Percentiles rank a stretch among this genome's conserved stretches.
These are phyloP conservation scores for Pseudococcus viburni DNA, from an alignment of 2,888 invertebrate species.

Conservation along the genomic window DNA sequence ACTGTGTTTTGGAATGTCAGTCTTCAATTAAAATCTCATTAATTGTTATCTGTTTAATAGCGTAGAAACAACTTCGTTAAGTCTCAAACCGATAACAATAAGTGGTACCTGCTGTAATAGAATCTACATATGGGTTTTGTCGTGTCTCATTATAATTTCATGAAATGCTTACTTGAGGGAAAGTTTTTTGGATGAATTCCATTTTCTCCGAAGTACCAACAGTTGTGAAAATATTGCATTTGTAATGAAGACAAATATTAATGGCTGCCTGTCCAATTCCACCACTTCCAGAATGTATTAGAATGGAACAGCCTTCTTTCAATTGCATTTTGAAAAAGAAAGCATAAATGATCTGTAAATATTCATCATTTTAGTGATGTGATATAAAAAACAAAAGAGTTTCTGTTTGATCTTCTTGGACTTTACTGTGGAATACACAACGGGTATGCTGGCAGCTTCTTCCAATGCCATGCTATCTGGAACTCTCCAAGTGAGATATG, in stretches of 20 bases:
- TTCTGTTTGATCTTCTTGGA: not conserved
- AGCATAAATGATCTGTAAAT: slow-evolving; percentile 75
- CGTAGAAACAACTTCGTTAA: too few relatives aligned
- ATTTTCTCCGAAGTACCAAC: slow-evolving; percentile 79
- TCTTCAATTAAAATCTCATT: too few relatives aligned
- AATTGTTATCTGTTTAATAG: too few relatives aligned
- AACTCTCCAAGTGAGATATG: slow-evolving; percentile 73
- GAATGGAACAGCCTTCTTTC: slow-evolving; percentile 72
- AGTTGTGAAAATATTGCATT: slow-evolving; percentile 80
- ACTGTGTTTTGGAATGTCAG: too few relatives aligned
- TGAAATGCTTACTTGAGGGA: slow-evolving; percentile 72
- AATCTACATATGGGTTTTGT: too few relatives aligned
- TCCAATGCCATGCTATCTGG: slow-evolving; percentile 77
- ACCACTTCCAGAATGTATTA: slow-evolving; percentile 78
- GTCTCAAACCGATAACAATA: too few relatives aligned
- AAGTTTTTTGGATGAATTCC: slow-evolving; percentile 76
- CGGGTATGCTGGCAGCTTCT: slow-evolving; percentile 79
- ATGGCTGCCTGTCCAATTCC: slow-evolving; percentile 86
- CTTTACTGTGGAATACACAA: slow-evolving; percentile 76
- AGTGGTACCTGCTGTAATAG: too few relatives aligned
- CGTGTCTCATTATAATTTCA: not conserved
- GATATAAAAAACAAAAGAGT: too few relatives aligned
- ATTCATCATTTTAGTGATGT: not conserved
- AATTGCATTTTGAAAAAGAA: slow-evolving; percentile 76
- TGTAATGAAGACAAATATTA: slow-evolving; percentile 77